Percentiles rank a stretch among this genome's conserved stretches.
Evolutionary conservation across 2,888 invertebrate species (phyloP).

Genomic region (Orchestes rusci): DNA sequence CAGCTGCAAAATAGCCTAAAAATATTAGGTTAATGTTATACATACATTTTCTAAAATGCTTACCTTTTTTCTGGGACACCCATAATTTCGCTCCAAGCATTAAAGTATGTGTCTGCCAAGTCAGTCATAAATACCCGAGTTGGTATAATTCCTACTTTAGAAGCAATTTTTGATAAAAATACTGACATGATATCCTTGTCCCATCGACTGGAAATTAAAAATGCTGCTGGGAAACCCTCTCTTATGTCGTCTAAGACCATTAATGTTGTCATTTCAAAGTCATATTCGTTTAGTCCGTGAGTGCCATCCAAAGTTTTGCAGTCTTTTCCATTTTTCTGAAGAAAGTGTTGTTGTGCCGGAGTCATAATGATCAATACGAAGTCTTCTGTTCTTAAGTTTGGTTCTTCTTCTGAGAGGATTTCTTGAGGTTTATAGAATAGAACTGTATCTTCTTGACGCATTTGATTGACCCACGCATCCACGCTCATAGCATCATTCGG

Average conservation of each 20-base stretch:
- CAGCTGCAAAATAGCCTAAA: too few relatives aligned
- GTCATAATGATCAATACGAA: constrained; percentile 18
- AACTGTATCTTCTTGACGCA: constrained; percentile 11
- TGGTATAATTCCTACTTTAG: too few relatives aligned
- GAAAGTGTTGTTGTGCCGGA: constrained; percentile 64
- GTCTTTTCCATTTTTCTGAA: constrained; percentile 7
- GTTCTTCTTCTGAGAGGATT: too few relatives aligned
- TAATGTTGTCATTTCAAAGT: constrained; percentile 25
- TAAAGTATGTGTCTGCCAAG: neutral
- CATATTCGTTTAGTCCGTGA: constrained; percentile 22
- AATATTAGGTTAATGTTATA: too few relatives aligned
- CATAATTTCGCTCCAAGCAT: neutral
- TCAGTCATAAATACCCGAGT: neutral
- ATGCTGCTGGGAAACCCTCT: constrained; percentile 23
- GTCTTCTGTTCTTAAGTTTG: constrained; percentile 10
- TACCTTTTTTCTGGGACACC: neutral
- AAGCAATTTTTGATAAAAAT: too few relatives aligned
- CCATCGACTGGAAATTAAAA: too few relatives aligned
- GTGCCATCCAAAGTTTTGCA: constrained; percentile 16
- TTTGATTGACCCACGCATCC: constrained; percentile 10
- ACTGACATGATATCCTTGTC: too few relatives aligned
- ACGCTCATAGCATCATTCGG: constrained; percentile 15
- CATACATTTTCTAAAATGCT: neutral
- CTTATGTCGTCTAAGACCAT: constrained; percentile 25
- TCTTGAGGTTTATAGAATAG: constrained; percentile 15